A percentile compares a stretch with the other conserved stretches of the same genome.
These are phyloP conservation scores for Drosophila aldrichi DNA, from an alignment of 2,888 invertebrate species.

Conservation along the genomic window DNA sequence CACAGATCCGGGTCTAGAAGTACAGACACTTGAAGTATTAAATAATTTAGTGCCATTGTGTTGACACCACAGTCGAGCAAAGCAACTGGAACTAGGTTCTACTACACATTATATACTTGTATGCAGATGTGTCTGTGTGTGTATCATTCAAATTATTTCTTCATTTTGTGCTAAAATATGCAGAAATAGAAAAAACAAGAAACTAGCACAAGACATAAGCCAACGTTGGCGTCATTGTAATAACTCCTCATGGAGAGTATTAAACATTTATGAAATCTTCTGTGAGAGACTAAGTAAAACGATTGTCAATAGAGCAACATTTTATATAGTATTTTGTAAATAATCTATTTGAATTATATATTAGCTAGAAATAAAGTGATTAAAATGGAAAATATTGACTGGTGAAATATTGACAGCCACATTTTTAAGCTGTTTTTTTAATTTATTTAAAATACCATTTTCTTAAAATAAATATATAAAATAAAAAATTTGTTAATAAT, in stretches of 20 bases:
- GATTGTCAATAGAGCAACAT: neutral
- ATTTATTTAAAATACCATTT: too few species aligned
- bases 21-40: constrained; percentile 78
- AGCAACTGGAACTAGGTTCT: constrained; percentile 31
- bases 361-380: neutral
- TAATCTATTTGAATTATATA: neutral
- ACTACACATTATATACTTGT: constrained; percentile 3
- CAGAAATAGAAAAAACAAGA: constrained; percentile 35
- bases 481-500: too few species aligned
- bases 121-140: constrained; percentile 11
- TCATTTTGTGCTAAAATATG: constrained; percentile 72
- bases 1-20: constrained; percentile 14
- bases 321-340: neutral
- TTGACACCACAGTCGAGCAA: constrained; percentile 60
- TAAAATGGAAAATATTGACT: neutral
- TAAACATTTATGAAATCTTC: constrained; percentile 4
- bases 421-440: too few species aligned
- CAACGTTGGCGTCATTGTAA: constrained; percentile 47
- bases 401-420: too few species aligned
- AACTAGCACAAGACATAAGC: constrained; percentile 67
- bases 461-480: too few species aligned
- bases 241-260: constrained; percentile 37
- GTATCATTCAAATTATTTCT: constrained; percentile 74
- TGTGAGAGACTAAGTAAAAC: neutral
- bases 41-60: constrained; percentile 82